A percentile compares a stretch with the other conserved stretches of the same genome.
These are phyloP conservation scores for Misgurnus mizolepis DNA, from an alignment of 2,113 vertebrate species.

Conservation along the genomic window DNA sequence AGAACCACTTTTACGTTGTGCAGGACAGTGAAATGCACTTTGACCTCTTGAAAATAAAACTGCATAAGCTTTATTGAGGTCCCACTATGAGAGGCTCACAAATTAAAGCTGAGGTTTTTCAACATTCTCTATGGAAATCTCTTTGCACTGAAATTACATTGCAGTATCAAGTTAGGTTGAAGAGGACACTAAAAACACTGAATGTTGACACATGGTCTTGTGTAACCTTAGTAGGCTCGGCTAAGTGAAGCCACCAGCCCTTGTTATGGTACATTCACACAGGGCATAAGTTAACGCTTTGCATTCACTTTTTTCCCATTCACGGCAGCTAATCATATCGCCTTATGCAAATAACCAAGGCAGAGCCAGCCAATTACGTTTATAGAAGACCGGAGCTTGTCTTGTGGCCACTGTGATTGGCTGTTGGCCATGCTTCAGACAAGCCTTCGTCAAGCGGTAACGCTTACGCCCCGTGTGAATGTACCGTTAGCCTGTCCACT, in stretches of 20 bases:
- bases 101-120: conserved; percentile 15
- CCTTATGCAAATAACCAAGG: too few relatives aligned
- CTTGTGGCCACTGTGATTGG: too few relatives aligned
- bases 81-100: neutral
- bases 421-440: too few relatives aligned
- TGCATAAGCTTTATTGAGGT: conserved; percentile 8
- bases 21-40: conserved; percentile 21
- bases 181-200: conserved; percentile 47
- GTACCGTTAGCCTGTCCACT: neutral
- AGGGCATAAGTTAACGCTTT: too few relatives aligned
- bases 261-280: neutral
- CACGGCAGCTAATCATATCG: too few relatives aligned
- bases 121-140: conserved; percentile 8
- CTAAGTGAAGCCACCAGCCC: conserved; percentile 41
- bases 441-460: too few relatives aligned
- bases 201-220: conserved; percentile 36
- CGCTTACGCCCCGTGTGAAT: neutral
- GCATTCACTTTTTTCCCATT: too few relatives aligned
- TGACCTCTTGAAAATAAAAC: conserved; percentile 22
- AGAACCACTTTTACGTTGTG: neutral
- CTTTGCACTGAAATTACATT: conserved; percentile 13
- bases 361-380: too few relatives aligned
- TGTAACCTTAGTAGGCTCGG: conserved; percentile 36
- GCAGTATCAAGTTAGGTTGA: conserved; percentile 38
- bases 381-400: too few relatives aligned